phyloP scores from a whole-genome alignment of 1,140 invertebrate species.

The Drosophila orena region DNA sequence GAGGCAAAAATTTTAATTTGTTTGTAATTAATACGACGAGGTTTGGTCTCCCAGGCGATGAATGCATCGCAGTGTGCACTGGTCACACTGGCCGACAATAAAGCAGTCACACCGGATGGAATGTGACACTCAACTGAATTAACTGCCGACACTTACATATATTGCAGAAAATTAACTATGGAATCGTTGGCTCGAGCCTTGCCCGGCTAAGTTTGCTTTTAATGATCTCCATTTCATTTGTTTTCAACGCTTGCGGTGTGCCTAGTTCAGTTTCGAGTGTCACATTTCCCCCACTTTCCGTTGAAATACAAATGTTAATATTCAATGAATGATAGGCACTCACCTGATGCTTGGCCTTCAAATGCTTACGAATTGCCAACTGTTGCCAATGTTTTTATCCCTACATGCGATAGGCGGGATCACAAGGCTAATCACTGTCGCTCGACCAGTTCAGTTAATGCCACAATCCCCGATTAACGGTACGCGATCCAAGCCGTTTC shows the following conservation, averaged over 20 bases:
- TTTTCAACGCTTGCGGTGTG: neutral
- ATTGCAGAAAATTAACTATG: neutral
- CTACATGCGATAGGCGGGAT: neutral
- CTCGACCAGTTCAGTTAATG: conserved; percentile 11
- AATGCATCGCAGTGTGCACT: conserved; percentile 22
- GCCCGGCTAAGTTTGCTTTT: neutral
- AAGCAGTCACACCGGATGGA: neutral
- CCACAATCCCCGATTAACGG: conserved; percentile 27
- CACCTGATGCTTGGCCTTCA: conserved; percentile 31
- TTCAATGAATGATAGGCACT: neutral
- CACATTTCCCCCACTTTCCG: neutral
- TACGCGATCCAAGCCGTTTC: conserved; percentile 23
- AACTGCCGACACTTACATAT: neutral
- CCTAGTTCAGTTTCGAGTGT: neutral
- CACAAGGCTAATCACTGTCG: neutral
- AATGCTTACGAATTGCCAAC: conserved; percentile 40
- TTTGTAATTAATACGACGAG: conserved; percentile 70
- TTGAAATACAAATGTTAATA: neutral
- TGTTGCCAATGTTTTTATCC: conserved; percentile 57
- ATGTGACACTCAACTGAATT: neutral
- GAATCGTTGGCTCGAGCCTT: neutral
- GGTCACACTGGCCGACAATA: conserved; percentile 15
- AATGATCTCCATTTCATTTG: too few relatives aligned
- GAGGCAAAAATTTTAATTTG: conserved; percentile 54
- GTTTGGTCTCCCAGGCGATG: conserved; percentile 15